Evolutionary conservation across 1,140 invertebrate genomes (phyloP).

Genomic region (Zophobas atratus): DNA sequence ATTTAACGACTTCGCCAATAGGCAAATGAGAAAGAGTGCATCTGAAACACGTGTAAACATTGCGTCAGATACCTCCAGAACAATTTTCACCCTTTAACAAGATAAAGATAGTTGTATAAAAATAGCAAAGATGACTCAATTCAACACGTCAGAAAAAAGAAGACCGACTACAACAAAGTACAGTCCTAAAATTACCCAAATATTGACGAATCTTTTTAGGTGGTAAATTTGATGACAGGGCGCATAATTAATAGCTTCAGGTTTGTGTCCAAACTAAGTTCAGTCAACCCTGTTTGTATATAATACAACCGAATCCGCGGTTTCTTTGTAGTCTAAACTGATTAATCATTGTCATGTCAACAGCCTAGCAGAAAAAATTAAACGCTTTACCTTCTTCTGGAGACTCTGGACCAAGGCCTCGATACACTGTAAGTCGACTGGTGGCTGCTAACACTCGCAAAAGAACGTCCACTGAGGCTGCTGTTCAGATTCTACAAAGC

Average conservation of each 20-base stretch:
- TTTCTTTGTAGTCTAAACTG: constrained; percentile 26
- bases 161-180: too few relatives aligned
- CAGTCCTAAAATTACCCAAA: background rate
- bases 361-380: background rate
- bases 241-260: background rate
- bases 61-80: background rate
- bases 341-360: constrained; percentile 19
- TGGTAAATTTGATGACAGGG: constrained; percentile 6
- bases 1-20: too few relatives aligned
- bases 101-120: too few relatives aligned
- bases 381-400: constrained; percentile 56
- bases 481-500: constrained; percentile 42
- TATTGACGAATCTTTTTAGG: background rate
- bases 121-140: background rate
- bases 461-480: constrained; percentile 58
- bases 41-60: background rate
- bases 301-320: constrained; percentile 9
- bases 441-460: constrained; percentile 57
- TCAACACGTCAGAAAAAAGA: too few relatives aligned
- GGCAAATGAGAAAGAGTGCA: too few relatives aligned
- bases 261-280: constrained; percentile 33
- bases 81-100: background rate
- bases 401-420: constrained; percentile 57
- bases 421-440: constrained; percentile 56
- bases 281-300: constrained; percentile 18